phyloP scores from a whole-genome alignment of 2,113 vertebrate species.

The Corynorhinus townsendii region DNA sequence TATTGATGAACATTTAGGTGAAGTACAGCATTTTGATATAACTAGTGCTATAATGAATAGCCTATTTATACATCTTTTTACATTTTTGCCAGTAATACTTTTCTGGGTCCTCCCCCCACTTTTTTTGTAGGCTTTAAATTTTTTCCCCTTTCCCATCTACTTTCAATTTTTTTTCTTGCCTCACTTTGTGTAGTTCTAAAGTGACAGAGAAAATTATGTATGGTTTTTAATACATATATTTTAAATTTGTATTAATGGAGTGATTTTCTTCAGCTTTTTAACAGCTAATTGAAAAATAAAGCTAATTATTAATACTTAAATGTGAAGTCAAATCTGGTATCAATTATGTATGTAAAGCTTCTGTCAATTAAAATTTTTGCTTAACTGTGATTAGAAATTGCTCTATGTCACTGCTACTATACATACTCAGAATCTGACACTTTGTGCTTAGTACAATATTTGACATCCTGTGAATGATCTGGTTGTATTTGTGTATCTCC shows the following conservation, averaged over 20 bases:
- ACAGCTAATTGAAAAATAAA: constrained; percentile 5
- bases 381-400: neutral
- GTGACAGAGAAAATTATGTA: neutral
- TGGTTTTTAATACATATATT: constrained; percentile 3
- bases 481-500: neutral
- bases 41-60: neutral
- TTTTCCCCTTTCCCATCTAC: neutral
- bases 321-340: neutral
- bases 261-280: constrained; percentile 51
- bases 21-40: neutral
- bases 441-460: neutral
- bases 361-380: constrained; percentile 6
- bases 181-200: neutral
- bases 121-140: neutral
- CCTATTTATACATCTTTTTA: neutral
- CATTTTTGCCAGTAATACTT: neutral
- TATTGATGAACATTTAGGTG: neutral
- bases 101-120: neutral
- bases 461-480: neutral
- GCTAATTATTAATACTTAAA: constrained; percentile 7
- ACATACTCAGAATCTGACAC: neutral
- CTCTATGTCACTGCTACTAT: neutral
- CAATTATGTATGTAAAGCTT: neutral
- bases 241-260: constrained; percentile 45
- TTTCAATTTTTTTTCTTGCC: neutral